Percentiles rank a stretch among this genome's conserved stretches.
These are phyloP conservation scores for Sphaeridia pumilis DNA, from an alignment of 2,888 invertebrate species.

Conservation along the genomic window DNA sequence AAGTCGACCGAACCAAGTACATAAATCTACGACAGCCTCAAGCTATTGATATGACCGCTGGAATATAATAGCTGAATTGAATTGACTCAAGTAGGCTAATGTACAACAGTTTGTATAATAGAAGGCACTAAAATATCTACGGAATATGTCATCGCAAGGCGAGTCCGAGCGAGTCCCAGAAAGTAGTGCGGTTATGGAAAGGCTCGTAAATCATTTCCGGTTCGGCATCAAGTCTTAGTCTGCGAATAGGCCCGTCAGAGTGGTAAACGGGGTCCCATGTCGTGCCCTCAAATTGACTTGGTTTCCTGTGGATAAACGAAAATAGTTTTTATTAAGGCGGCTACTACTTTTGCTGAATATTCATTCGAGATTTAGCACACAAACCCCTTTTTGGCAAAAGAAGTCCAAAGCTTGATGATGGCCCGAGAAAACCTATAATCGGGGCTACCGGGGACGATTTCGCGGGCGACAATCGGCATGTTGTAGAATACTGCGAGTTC, in stretches of 20 bases:
- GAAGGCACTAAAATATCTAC: no score
- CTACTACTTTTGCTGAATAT: neutral
- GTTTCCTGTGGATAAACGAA: slow-evolving; percentile 11
- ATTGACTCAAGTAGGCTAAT: no score
- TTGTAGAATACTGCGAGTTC: slow-evolving; percentile 17
- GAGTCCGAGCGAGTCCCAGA: slow-evolving; percentile 11
- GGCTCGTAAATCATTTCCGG: slow-evolving; percentile 10
- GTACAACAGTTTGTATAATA: no score
- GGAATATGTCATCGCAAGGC: no score
- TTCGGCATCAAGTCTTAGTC: slow-evolving; percentile 6
- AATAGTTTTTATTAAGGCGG: neutral
- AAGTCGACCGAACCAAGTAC: no score
- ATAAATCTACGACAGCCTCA: no score
- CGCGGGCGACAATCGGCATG: slow-evolving; percentile 13
- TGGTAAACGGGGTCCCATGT: slow-evolving; percentile 19
- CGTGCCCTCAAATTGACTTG: slow-evolving; percentile 13
- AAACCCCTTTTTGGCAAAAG: slow-evolving; percentile 21
- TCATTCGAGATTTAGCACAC: neutral
- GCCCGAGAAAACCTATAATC: slow-evolving; percentile 25
- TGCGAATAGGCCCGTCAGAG: neutral
- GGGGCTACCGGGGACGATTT: slow-evolving; percentile 18
- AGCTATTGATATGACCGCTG: no score
- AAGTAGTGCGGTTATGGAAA: slow-evolving; percentile 1
- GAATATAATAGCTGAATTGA: no score
- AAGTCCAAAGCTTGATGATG: slow-evolving; percentile 15